A percentile compares a stretch with the other conserved stretches of the same genome.
These are phyloP conservation scores for Drosophila mettleri DNA, from an alignment of 2,888 invertebrate genomes.

Conservation along the genomic window DNA sequence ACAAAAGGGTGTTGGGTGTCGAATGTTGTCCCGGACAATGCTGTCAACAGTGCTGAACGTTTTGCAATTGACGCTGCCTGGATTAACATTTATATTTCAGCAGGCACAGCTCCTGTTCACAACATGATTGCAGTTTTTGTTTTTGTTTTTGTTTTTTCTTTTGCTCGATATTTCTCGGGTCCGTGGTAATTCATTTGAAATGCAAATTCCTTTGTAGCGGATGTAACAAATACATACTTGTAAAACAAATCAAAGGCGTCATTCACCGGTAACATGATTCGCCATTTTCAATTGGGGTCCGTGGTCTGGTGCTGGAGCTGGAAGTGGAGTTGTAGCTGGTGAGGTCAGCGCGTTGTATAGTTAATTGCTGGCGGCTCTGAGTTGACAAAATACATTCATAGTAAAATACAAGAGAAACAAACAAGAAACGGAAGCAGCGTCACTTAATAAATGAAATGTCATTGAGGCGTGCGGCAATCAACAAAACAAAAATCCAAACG, in stretches of 20 bases:
- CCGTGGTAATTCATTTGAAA: conserved; percentile 73
- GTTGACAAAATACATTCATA: conserved; percentile 53
- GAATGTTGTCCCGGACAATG: conserved; percentile 36
- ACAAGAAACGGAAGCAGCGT: conserved; percentile 33
- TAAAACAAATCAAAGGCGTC: conserved; percentile 75
- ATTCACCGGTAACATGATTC: conserved; percentile 54
- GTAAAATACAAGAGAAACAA: conserved; percentile 4
- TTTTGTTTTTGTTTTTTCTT: conserved; percentile 13
- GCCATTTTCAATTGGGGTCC: conserved; percentile 43
- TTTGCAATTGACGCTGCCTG: conserved; percentile 78
- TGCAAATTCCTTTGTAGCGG: conserved; percentile 78
- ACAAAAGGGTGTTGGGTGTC: not conserved
- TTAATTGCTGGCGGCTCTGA: conserved; percentile 74
- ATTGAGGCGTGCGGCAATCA: conserved; percentile 80
- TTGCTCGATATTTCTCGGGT: conserved; percentile 38
- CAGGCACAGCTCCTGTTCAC: conserved; percentile 22
- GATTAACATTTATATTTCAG: conserved; percentile 81
- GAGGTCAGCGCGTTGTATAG: conserved; percentile 79
- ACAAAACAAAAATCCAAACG: conserved; percentile 69
- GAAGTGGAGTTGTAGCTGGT: conserved; percentile 35
- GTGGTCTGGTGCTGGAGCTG: conserved; percentile 11
- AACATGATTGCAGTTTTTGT: not conserved
- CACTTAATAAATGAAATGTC: conserved; percentile 82
- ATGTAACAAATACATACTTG: conserved; percentile 69
- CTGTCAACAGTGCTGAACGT: conserved; percentile 77